Percentiles rank a stretch among this genome's conserved stretches.
These are phyloP conservation scores for Zaprionus tsacasi DNA, from an alignment of 1,140 invertebrate species.

Conservation along the genomic window DNA sequence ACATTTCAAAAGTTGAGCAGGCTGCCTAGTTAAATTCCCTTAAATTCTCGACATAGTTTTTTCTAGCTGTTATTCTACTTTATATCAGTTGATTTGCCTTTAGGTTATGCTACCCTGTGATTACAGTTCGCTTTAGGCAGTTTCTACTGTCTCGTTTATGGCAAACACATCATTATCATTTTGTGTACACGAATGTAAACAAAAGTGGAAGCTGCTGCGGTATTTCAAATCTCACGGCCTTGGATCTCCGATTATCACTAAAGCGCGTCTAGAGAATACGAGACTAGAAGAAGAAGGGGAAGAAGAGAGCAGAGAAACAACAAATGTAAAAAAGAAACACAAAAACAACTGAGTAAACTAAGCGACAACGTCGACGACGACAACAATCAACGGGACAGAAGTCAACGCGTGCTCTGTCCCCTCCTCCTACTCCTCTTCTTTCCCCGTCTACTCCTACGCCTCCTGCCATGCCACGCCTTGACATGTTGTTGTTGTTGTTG, in stretches of 20 bases:
- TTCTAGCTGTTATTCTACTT: no score
- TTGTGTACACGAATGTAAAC: constrained; percentile 57
- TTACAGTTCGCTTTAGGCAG: constrained; percentile 5
- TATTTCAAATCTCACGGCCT: constrained; percentile 64
- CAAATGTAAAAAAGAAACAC: neutral
- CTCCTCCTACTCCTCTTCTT: neutral
- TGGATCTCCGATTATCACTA: constrained; percentile 40
- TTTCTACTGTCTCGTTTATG: constrained; percentile 28
- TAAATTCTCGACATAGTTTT: no score
- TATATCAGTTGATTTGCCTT: no score
- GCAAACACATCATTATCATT: constrained; percentile 56
- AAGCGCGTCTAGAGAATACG: constrained; percentile 17
- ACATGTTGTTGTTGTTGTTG: constrained; percentile 36
- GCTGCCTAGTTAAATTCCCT: no score
- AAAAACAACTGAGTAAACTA: constrained; percentile 36
- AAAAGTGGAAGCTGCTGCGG: constrained; percentile 62
- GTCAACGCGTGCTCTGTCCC: constrained; percentile 2
- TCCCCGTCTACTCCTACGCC: neutral
- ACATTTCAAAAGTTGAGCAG: no score
- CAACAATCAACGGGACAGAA: constrained; percentile 10
- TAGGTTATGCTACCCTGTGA: neutral
- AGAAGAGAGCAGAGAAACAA: constrained; percentile 13
- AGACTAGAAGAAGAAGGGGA: constrained; percentile 16
- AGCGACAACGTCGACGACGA: constrained; percentile 10
- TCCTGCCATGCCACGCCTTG: neutral